Conservation (phyloP, 2,113 vertebrate species). For the Malurus elegans region DNA sequence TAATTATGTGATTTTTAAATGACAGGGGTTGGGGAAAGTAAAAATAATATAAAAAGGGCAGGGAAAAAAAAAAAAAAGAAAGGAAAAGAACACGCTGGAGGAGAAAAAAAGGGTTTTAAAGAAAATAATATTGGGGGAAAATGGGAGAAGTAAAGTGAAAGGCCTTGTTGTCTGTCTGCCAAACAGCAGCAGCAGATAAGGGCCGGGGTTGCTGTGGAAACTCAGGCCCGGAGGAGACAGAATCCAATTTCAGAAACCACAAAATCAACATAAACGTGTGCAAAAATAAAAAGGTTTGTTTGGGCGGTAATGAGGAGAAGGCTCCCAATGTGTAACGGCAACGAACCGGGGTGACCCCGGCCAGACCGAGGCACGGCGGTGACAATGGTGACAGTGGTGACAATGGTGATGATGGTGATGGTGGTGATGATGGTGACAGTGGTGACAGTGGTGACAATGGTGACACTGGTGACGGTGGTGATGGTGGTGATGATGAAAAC, state of each 20-base stretch:
- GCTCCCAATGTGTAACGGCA: conserved; percentile 84
- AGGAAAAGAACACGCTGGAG: not conserved
- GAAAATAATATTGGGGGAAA: conserved; percentile 66
- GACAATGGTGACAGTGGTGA: too few species aligned
- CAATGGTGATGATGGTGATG: too few species aligned
- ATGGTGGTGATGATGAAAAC: too few species aligned
- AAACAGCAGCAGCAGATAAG: conserved; percentile 90
- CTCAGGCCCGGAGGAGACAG: conserved; percentile 87
- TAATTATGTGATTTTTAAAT: conserved; percentile 84
- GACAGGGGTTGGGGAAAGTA: conserved; percentile 79
- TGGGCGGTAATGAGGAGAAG: conserved; percentile 84
- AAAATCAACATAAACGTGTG: conserved; percentile 91
- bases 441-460: too few species aligned
- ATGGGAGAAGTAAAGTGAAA: conserved; percentile 79
- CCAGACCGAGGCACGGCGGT: not conserved
- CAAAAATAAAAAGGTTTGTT: conserved; percentile 88
- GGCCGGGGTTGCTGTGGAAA: conserved; percentile 87
- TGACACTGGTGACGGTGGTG: too few species aligned
- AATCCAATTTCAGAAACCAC: conserved; percentile 93
- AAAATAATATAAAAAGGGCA: conserved; percentile 64
- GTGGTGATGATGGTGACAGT: too few species aligned
- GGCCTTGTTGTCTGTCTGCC: conserved; percentile 84
- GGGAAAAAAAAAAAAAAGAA: not conserved
- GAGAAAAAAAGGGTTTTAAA: conserved; percentile 63
- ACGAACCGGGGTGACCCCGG: conserved; percentile 83